These are phyloP conservation scores for Lophotis ruficrista DNA, from an alignment of 2,113 vertebrate species.

Conservation along the genomic window DNA sequence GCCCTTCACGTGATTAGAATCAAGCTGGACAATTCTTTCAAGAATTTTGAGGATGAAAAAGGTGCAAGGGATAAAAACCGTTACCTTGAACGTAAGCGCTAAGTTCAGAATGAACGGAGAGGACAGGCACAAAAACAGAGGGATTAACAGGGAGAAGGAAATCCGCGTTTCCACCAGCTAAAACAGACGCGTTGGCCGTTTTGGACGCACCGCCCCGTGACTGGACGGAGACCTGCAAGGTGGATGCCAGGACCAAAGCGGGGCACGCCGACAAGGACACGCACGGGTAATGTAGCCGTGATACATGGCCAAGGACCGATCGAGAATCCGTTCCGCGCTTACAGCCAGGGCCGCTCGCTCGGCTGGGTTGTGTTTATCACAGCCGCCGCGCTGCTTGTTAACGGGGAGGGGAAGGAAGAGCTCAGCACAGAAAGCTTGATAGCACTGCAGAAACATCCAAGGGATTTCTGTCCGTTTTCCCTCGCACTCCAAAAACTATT, in stretches of 20 bases:
- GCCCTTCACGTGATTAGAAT: accelerated
- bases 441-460: neutral
- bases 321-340: neutral
- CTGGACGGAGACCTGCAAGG: neutral
- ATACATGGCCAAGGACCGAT: neutral
- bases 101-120: neutral
- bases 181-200: accelerated
- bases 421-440: neutral
- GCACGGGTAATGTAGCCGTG: accelerated
- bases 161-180: accelerated
- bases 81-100: accelerated
- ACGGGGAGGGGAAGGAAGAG: neutral
- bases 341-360: neutral
- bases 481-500: neutral
- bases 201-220: accelerated
- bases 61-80: neutral
- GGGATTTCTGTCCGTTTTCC: neutral
- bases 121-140: neutral
- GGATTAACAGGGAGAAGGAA: neutral
- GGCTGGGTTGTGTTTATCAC: accelerated
- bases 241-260: neutral
- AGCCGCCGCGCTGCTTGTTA: neutral
- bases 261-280: neutral
- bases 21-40: accelerated
- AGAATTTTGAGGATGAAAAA: neutral